Evolutionary conservation across 2,888 invertebrate species (phyloP).

Genomic region (Leucania comma): DNA sequence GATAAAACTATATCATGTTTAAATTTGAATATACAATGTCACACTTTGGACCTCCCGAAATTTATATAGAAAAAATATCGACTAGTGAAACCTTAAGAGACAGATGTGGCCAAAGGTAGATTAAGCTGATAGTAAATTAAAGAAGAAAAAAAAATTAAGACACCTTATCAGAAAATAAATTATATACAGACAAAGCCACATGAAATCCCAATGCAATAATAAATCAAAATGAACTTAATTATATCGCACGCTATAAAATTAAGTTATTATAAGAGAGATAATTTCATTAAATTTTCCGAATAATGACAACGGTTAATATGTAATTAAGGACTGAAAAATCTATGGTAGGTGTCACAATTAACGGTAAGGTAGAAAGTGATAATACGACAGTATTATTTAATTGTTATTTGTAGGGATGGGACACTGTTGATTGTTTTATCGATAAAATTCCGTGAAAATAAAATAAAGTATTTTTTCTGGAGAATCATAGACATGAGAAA

Average conservation of each 20-base stretch:
- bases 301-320: constrained; percentile 45
- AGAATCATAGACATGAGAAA: no score
- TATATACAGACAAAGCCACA: background rate
- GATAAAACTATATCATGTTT: no score
- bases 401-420: constrained; percentile 52
- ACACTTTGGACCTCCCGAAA: no score
- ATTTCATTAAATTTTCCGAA: constrained; percentile 33
- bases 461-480: background rate
- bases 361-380: constrained; percentile 37
- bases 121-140: no score
- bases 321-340: constrained; percentile 55
- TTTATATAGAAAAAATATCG: no score
- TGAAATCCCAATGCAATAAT: background rate
- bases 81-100: no score
- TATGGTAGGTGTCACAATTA: constrained; percentile 48
- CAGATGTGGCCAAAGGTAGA: no score
- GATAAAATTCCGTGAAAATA: constrained; percentile 20
- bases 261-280: constrained; percentile 54
- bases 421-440: constrained; percentile 18
- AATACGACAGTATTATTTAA: constrained; percentile 57
- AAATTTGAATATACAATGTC: no score
- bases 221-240: constrained; percentile 57
- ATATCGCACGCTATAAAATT: constrained; percentile 29
- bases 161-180: background rate
- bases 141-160: no score